Base-by-base conservation (phyloP, 30 jellyfish, hydroid and myxozoan genomes). In the Cassiopea andromeda region DNA sequence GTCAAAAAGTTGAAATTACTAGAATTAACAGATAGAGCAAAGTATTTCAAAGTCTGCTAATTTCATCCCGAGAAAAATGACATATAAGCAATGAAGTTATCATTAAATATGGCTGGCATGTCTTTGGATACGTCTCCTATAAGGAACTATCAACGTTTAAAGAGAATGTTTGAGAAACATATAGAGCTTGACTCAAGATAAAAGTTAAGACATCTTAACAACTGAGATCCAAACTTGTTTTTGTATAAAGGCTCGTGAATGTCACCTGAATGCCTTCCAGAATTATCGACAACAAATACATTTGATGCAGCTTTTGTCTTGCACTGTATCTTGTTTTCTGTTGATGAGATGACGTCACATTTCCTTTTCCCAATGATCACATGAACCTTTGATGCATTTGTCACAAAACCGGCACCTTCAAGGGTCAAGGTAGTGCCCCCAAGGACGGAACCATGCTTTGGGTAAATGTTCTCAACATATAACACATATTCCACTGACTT, bases 261-360 rank as follows among this genome's bases (percentile, higher is more conserved):
- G 59, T 5, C 84, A 91, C 97, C 89, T 64, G 88, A 67, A 50
- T 75, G 93, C 13, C 91, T 92, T 60, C 88, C 98, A 46, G 93
- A 86, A 87, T 95, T 95, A 75, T 91, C 98, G 9, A 95, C 84
- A 18, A 60, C 46, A 67, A 83, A 50, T 1, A 60, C 74, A 18
- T 94, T 94, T 12, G 97, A 44, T 27, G 89, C 82, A 38, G 87
- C 58, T 13, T 72, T 14, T 19, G 99, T 91, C 44, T 17, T 83
- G 85, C 99, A 96, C 2, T 54, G 69, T 70, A 96, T 72, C 60
- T 9, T 46, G 8, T 80, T 48, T 1, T 13, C 69, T 10, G 83
- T 69, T 58, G 93, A 60, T 16, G 94, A 85, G 0, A 71, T 44
- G 19, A 87, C 80, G 17, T 75, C 88, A 77, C 98, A 92, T 19